Conservation (phyloP, 2,797 vertebrate species). For the Notamacropus eugenii region DNA sequence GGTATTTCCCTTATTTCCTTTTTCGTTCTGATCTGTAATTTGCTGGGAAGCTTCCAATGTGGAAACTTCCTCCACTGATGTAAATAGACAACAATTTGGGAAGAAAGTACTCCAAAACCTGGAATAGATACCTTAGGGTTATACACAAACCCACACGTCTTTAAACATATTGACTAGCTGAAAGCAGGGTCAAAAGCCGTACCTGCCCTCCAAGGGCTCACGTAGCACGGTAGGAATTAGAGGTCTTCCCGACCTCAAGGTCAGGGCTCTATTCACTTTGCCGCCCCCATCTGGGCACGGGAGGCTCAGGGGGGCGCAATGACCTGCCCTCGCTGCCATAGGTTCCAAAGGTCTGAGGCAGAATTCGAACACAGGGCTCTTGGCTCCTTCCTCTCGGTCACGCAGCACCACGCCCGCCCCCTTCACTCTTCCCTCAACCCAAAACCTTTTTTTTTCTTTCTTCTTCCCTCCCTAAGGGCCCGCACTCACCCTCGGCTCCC, state of each 20-base stretch:
- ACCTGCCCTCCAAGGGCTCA: not conserved
- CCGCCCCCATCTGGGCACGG: not conserved
- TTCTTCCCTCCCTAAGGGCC: not conserved
- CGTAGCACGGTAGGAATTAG: not conserved
- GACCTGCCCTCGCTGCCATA: not conserved
- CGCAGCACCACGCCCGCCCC: not conserved
- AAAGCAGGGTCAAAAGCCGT: not conserved
- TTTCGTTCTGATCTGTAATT: not conserved
- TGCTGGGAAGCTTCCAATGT: not conserved
- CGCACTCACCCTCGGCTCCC: not conserved
- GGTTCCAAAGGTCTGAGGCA: not conserved
- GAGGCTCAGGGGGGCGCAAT: not conserved
- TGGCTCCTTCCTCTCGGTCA: not conserved
- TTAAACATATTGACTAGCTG: not conserved
- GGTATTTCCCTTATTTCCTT: not conserved
- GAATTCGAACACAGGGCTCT: not conserved
- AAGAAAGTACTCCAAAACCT: not conserved
- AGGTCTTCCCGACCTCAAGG: not conserved
- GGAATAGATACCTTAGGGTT: not conserved
- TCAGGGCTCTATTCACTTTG: not conserved
- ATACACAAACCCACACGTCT: not conserved
- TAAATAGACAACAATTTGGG: not conserved
- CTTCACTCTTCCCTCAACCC: not conserved
- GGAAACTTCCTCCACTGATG: not conserved
- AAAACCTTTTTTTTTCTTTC: not conserved